Conservation (phyloP, 2,797 vertebrate species). For the Saxicola maurus region DNA sequence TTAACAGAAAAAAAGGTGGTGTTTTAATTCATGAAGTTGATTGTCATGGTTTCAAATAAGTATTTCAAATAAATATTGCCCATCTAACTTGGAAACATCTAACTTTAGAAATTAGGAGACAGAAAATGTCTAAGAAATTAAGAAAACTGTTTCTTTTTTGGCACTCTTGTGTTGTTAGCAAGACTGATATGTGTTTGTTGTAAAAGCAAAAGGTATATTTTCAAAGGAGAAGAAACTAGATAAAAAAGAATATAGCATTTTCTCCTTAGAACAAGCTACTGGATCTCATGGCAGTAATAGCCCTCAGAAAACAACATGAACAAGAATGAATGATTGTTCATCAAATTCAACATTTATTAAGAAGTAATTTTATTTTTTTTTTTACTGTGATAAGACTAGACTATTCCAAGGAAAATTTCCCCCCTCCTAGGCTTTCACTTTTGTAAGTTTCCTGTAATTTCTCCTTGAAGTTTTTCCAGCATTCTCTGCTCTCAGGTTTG, state of each 20-base stretch:
- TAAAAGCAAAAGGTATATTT: neutral
- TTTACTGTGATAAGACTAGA: neutral
- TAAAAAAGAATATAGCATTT: neutral
- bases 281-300: neutral
- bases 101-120: neutral
- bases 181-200: neutral
- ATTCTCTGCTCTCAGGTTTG: neutral
- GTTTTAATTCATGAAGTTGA: neutral
- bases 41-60: neutral
- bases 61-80: neutral
- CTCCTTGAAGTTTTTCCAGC: neutral
- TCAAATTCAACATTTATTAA: neutral
- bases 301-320: neutral
- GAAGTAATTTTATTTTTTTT: neutral
- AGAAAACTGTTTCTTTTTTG: neutral
- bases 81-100: neutral
- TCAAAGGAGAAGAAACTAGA: neutral
- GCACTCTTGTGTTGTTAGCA: fast-evolving
- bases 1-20: neutral
- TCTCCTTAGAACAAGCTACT: neutral
- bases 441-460: neutral
- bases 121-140: neutral
- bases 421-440: neutral
- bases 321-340: neutral
- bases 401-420: neutral